phyloP scores from a whole-genome alignment of 2,113 vertebrate species.

The Corythornis cristatus region DNA sequence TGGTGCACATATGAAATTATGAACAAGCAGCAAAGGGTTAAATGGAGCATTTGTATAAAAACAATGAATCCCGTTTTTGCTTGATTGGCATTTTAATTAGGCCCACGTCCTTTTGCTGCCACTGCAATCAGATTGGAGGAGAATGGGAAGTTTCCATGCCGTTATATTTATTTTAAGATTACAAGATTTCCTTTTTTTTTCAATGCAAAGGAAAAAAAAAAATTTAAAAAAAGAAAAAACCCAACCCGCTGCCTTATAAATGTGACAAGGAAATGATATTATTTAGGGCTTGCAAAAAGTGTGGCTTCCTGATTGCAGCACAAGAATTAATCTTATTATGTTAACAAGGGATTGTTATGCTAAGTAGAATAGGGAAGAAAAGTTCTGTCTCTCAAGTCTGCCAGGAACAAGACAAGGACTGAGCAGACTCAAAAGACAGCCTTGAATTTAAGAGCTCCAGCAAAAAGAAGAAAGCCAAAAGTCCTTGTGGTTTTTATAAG shows the following conservation, averaged over 20 bases:
- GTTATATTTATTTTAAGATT: slow-evolving; percentile 66
- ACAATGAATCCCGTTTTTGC: slow-evolving; percentile 51
- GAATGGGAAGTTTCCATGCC: slow-evolving; percentile 64
- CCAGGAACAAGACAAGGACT: background rate
- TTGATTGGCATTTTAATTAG: slow-evolving; percentile 81
- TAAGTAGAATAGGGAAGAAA: slow-evolving; percentile 38
- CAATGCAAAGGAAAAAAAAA: background rate
- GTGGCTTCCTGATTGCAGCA: slow-evolving; percentile 3
- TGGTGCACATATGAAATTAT: fast-evolving
- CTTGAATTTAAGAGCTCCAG: slow-evolving; percentile 42
- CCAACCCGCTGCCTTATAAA: background rate
- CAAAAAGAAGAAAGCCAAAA: background rate
- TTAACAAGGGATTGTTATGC: slow-evolving; percentile 63
- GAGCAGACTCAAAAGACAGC: background rate
- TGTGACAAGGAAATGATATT: background rate
- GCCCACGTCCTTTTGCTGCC: slow-evolving; percentile 60
- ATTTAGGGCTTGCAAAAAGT: slow-evolving; percentile 1
- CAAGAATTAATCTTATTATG: slow-evolving; percentile 59
- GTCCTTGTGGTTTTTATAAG: slow-evolving; percentile 59
- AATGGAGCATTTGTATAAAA: slow-evolving; percentile 54
- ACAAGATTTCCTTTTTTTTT: background rate
- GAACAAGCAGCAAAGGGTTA: background rate
- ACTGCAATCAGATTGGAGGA: slow-evolving; percentile 65
- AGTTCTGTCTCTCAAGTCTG: slow-evolving; percentile 46
- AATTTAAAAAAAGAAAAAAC: fast-evolving